phyloP scores from a whole-genome alignment of 2,888 invertebrate species.

The Agriopis marginaria region DNA sequence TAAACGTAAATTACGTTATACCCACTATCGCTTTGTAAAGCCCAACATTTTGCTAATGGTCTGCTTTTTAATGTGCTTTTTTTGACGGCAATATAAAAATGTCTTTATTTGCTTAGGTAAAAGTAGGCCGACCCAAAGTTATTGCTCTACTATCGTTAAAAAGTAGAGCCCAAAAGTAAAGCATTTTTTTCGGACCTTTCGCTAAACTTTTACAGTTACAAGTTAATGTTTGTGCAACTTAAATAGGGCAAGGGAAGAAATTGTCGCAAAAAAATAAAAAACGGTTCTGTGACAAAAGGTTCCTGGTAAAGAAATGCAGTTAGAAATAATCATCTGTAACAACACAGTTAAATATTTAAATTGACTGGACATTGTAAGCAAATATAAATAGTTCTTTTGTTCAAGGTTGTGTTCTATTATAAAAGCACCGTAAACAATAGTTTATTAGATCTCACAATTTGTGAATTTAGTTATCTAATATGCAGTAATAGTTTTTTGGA shows the following conservation, averaged over 20 bases:
- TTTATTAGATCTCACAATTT: background rate
- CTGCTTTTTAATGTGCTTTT: constrained; percentile 49
- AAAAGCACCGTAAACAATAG: background rate
- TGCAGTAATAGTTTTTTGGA: too few relatives aligned
- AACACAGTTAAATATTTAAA: constrained; percentile 44
- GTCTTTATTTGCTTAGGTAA: constrained; percentile 75
- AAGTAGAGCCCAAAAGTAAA: constrained; percentile 78
- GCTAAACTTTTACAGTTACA: constrained; percentile 59
- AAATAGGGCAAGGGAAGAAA: constrained; percentile 58
- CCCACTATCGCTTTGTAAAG: constrained; percentile 26
- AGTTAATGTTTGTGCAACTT: constrained; percentile 67
- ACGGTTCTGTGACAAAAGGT: constrained; percentile 57
- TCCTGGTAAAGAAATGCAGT: constrained; percentile 60
- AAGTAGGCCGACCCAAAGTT: constrained; percentile 56
- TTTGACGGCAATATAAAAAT: constrained; percentile 68
- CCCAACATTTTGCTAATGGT: constrained; percentile 47
- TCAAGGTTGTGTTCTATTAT: background rate
- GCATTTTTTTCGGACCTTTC: constrained; percentile 65
- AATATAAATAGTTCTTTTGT: background rate
- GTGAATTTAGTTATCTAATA: background rate
- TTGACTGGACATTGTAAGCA: constrained; percentile 11
- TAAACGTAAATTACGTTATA: constrained; percentile 10
- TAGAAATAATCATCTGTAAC: constrained; percentile 52
- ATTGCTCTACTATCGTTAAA: constrained; percentile 77
- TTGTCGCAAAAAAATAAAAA: constrained; percentile 59